Conservation (phyloP, 2,797 vertebrate genomes). For the Microhierax caerulescens region DNA sequence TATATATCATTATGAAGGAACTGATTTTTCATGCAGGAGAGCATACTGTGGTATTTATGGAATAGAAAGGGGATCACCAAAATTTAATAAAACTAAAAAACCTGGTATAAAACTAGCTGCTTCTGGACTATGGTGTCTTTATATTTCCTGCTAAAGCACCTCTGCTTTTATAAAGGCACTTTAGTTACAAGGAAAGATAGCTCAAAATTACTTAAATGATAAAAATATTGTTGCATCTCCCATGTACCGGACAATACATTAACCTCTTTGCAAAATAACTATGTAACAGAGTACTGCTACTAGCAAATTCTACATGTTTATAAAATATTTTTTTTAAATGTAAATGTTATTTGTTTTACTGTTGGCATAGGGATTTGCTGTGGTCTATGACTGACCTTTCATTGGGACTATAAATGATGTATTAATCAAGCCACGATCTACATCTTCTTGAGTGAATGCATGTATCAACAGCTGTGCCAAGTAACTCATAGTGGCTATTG, state of each 20-base stretch:
- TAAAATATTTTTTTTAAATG: not conserved
- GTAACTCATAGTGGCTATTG: not conserved
- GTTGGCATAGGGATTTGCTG: not conserved
- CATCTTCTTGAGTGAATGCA: not conserved
- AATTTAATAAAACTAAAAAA: not conserved
- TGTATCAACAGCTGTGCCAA: not conserved
- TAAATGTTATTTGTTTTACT: not conserved
- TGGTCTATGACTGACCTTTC: not conserved
- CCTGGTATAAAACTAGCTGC: not conserved
- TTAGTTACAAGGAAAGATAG: not conserved
- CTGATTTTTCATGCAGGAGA: not conserved
- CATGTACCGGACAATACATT: not conserved
- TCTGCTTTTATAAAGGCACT: not conserved
- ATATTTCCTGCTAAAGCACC: not conserved
- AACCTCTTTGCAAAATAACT: not conserved
- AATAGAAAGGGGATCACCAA: not conserved
- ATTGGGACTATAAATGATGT: not conserved
- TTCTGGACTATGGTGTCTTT: not conserved
- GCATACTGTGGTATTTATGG: not conserved
- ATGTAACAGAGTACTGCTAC: not conserved
- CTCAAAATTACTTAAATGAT: not conserved
- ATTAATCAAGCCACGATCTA: not conserved
- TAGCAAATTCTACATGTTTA: not conserved
- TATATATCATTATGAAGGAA: not conserved
- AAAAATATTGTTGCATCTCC: not conserved